phyloP scores from a whole-genome alignment of 2,113 vertebrate species.

The Gymnogyps californianus region DNA sequence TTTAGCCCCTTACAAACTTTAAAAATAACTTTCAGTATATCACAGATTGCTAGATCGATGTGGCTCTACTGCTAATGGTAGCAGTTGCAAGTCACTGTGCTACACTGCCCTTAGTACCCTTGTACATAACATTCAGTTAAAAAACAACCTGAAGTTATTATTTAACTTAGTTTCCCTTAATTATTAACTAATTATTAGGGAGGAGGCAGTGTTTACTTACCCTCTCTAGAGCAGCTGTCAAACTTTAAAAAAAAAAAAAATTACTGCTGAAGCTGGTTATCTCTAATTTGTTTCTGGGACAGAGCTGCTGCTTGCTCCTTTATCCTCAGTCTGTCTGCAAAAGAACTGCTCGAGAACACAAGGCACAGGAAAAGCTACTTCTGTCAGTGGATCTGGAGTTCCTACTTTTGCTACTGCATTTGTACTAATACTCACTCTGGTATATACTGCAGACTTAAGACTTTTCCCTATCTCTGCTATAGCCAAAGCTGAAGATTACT shows the following conservation, averaged over 20 bases:
- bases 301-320: background rate
- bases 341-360: background rate
- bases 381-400: background rate
- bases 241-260: background rate
- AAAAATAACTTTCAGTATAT: background rate
- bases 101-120: background rate
- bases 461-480: background rate
- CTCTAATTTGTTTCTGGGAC: background rate
- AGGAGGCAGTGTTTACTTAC: background rate
- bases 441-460: background rate
- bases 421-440: background rate
- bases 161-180: background rate
- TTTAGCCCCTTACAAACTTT: background rate
- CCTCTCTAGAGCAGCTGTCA: background rate
- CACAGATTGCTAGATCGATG: background rate
- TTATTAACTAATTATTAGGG: background rate
- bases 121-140: background rate
- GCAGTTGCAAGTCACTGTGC: background rate
- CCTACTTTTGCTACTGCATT: background rate
- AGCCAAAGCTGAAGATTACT: background rate
- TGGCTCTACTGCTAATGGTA: background rate
- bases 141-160: background rate
- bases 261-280: background rate
- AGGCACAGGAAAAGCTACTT: background rate
- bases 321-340: background rate